Percentiles rank a stretch among this genome's conserved stretches.
Conservation (phyloP, 2,797 vertebrate species). For the Ptychadena robeensis region DNA sequence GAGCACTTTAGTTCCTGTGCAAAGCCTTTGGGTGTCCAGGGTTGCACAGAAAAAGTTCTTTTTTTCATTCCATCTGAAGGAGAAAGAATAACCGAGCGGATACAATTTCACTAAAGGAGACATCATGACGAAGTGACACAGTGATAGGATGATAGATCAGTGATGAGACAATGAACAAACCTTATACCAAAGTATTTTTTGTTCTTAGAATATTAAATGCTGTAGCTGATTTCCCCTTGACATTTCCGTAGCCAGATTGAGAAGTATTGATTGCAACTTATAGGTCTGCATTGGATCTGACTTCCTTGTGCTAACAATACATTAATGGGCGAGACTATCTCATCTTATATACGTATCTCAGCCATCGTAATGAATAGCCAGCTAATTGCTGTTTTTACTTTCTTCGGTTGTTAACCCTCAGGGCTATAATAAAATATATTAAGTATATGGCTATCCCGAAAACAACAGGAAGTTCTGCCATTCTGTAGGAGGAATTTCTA, state of each 20-base stretch:
- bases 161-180: neutral
- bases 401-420: neutral
- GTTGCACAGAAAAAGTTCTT: slow-evolving; percentile 66
- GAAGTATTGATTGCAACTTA: slow-evolving; percentile 54
- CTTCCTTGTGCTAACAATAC: slow-evolving; percentile 49
- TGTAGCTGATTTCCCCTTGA: slow-evolving; percentile 28
- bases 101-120: slow-evolving; percentile 63
- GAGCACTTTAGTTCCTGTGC: slow-evolving; percentile 62
- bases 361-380: slow-evolving; percentile 16
- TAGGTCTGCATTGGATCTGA: slow-evolving; percentile 14
- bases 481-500: neutral
- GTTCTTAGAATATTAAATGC: slow-evolving; percentile 44
- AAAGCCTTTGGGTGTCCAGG: slow-evolving; percentile 58
- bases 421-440: neutral
- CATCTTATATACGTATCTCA: slow-evolving; percentile 13
- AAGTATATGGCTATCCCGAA: neutral
- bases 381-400: slow-evolving; percentile 10
- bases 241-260: slow-evolving; percentile 54
- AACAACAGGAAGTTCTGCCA: neutral
- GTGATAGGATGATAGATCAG: slow-evolving; percentile 18
- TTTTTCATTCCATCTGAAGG: slow-evolving; percentile 24
- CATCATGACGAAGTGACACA: slow-evolving; percentile 53
- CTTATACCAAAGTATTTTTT: slow-evolving; percentile 10
- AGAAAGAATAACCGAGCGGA: slow-evolving; percentile 58
- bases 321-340: slow-evolving; percentile 22